A percentile compares a stretch with the other conserved stretches of the same genome.
Conservation (phyloP, 2,113 vertebrate genomes). For the Maccullochella peelii region DNA sequence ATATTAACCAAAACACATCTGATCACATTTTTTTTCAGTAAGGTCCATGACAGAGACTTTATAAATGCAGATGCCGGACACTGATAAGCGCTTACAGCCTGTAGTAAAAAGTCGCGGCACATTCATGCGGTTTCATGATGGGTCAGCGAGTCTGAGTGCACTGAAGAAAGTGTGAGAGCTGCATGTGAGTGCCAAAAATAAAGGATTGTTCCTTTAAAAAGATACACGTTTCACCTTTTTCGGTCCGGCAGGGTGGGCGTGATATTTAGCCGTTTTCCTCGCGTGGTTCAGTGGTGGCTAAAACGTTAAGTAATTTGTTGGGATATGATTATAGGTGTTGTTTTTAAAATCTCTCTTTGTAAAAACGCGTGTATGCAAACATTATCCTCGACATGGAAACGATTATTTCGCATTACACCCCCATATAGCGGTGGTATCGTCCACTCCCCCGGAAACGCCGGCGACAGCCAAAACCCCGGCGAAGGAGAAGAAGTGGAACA, state of each 20-base stretch:
- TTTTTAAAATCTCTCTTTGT: accelerated
- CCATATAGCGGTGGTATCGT: slow-evolving; percentile 31
- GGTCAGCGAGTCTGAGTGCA: background rate
- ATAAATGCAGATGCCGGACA: background rate
- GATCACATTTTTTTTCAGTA: too few relatives aligned
- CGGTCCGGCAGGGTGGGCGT: background rate
- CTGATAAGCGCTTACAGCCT: background rate
- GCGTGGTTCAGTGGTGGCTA: background rate
- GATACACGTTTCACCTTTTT: background rate
- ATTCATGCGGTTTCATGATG: too few relatives aligned
- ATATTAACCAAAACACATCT: background rate
- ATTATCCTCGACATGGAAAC: background rate
- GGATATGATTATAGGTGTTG: accelerated
- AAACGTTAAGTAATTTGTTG: accelerated
- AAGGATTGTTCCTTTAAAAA: slow-evolving; percentile 53
- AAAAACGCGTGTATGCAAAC: background rate
- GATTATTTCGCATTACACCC: background rate
- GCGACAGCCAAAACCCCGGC: slow-evolving; percentile 13
- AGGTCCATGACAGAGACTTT: too few relatives aligned
- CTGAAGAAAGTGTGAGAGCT: background rate
- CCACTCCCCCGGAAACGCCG: slow-evolving; percentile 64
- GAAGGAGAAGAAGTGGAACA: slow-evolving; percentile 38
- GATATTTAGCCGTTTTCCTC: accelerated
- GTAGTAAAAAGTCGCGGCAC: background rate
- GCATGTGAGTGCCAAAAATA: slow-evolving; percentile 28